Evolutionary conservation across 2,797 vertebrate genomes (phyloP).

Genomic region (Enteromius thamalakanensis): DNA sequence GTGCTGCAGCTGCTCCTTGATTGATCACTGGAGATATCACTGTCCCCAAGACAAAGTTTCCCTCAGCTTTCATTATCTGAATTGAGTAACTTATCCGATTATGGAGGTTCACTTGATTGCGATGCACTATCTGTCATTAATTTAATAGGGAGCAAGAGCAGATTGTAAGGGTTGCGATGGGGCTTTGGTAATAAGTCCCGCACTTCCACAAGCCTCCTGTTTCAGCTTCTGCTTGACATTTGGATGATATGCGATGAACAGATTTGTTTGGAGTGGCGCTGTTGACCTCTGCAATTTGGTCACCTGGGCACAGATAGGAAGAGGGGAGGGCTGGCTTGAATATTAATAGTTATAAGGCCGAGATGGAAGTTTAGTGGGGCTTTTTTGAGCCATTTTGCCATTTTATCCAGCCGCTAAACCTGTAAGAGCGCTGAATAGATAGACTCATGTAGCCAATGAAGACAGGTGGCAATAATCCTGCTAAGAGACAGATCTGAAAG

Average conservation of each 20-base stretch:
- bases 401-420: constrained; percentile 38
- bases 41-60: constrained; percentile 81
- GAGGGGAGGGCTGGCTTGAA: constrained; percentile 34
- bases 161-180: constrained; percentile 66
- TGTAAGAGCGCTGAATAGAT: constrained; percentile 77
- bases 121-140: constrained; percentile 65
- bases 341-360: constrained; percentile 38
- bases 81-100: constrained; percentile 80
- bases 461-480: constrained; percentile 84
- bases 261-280: constrained; percentile 64
- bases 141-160: constrained; percentile 60
- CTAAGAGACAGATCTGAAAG: constrained; percentile 79
- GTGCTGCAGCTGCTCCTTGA: constrained; percentile 79
- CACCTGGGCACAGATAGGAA: constrained; percentile 20
- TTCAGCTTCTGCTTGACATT: constrained; percentile 62
- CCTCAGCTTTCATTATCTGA: constrained; percentile 83
- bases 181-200: constrained; percentile 61
- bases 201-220: constrained; percentile 50
- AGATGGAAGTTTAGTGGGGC: constrained; percentile 22
- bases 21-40: constrained; percentile 83
- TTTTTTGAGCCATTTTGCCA: constrained; percentile 15
- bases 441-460: constrained; percentile 78
- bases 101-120: constrained; percentile 62
- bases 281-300: constrained; percentile 60
- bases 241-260: constrained; percentile 52